Base-by-base conservation (phyloP, 1,140 invertebrate species). In the Apis laboriosa region DNA sequence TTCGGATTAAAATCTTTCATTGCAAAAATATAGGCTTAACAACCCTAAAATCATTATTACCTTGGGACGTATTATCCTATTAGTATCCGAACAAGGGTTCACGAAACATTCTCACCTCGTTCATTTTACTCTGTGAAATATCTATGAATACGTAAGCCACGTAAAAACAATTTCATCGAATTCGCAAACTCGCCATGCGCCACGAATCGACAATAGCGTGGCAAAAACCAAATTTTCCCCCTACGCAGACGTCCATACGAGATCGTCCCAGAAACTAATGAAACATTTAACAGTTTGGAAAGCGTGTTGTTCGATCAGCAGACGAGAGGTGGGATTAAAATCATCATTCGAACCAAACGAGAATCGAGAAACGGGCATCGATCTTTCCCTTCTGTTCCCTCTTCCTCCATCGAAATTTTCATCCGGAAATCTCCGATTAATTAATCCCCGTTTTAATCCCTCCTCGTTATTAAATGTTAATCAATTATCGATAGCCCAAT, bases 381-480 rank as follows among this genome's bases (percentile, higher is more conserved):
- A 71, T 24, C 68, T 9, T 24, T n/a, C 8, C 9, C 63, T 17
- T 13, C 15, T 13, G 2, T 66, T 21, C 19, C 9, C 19, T 7
- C 58, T 28, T 28, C 19, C 9, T 19, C 0, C 5, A n/a, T n/a
- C 11, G 3, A 58, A 77, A 68, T 24, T 64, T 53, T 49, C 15
- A 9, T 9, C 17, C 13, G 8, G 43, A 9, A 24, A 5, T 43
- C n/a, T 11, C 49, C 49, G 24, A 24, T 53, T 80, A 72, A 72
- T 80, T 51, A 53, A 70, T 71, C 72, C 3, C 68, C 58, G 63
- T 80, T 34, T 34, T 80, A 80, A 80, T 72, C 53, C 49, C 19
- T 55, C 68, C 2, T 3, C 34, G 4, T 43, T 43, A 43, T 43
- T 43, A 43, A 43, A 43, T 43, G 77, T 49, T 64, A 55, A 79